Evolutionary conservation across 2,888 invertebrate species (phyloP), one percentile per base, ranked within the genome.

Genomic region (Plebejus argus): DNA sequence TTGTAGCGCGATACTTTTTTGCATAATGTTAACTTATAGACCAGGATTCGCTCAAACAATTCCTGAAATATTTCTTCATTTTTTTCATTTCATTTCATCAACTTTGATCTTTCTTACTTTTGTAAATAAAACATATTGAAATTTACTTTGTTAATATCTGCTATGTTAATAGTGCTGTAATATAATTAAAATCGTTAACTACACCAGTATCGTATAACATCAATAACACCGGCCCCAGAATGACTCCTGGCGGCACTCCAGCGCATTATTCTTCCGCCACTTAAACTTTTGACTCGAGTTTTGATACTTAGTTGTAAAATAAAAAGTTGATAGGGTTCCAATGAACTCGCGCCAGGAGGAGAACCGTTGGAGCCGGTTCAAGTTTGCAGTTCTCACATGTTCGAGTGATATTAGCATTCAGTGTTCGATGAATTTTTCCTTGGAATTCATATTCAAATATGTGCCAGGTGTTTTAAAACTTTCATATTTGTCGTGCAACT

Each of bases 221-320:
- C 39, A 72, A 72, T 45, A 45, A 45, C 20, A 72, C 39, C 45
- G 72, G 45, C 49, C 74, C 74, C 45, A 74, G 49, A 53, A 74
- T 53, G 23, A 49, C 56, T 33, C 71, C 70, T 77, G 77, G 77
- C 77, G 39, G 56, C 7, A 53, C 56, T 49, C 77, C 71, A 77
- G 53, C n/a, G 56, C 77, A 71, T 78, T 56, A 79, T 76, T 79
- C 79, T 78, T 80, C 77, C 77, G 76, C 78, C 80, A 80, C 80
- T 80, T 80, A 80, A 79, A 80, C 78, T 79, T 80, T 80, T 76
- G 79, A 79, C 79, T 79, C 74, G 53, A 76, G 76, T 61, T 58
- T 80, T 76, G 78, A 72, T 76, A 79, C 72, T 76, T 77, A 78
- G 61, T 77, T 74, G 79, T 78, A 76, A 78, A 81, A 79, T 79